phyloP scores from a whole-genome alignment of 2,888 invertebrate species.

The Melanchra persicariae region DNA sequence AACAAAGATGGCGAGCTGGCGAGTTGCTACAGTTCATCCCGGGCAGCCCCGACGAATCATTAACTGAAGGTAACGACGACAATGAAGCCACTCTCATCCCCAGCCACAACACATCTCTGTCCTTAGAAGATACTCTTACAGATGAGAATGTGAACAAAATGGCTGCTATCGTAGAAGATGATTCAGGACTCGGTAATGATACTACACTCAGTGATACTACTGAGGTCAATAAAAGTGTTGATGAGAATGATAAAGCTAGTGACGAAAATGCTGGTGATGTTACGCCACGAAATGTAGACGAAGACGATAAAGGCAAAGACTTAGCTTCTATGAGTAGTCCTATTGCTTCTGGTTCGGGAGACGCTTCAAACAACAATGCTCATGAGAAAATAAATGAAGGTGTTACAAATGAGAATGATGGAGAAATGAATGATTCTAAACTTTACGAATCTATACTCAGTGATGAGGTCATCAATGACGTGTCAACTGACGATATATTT shows the following conservation, averaged over 20 bases:
- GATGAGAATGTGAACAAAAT: conserved; percentile 71
- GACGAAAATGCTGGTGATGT: conserved; percentile 5
- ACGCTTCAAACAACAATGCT: conserved; percentile 13
- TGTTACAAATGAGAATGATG: conserved; percentile 21
- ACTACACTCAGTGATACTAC: conserved; percentile 57
- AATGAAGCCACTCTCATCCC: conserved; percentile 80
- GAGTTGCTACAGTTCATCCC: conserved; percentile 72
- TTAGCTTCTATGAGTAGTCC: background rate
- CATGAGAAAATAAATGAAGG: conserved; percentile 11
- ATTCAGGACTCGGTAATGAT: conserved; percentile 70
- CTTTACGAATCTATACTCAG: conserved; percentile 38
- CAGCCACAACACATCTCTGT: conserved; percentile 75
- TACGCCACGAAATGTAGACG: conserved; percentile 23
- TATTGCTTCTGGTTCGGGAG: conserved; percentile 40
- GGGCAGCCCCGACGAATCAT: conserved; percentile 69
- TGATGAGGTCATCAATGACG: conserved; percentile 45
- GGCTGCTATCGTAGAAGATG: conserved; percentile 61
- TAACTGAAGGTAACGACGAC: conserved; percentile 74
- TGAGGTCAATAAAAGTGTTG: conserved; percentile 44
- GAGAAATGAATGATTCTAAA: conserved; percentile 35
- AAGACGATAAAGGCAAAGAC: background rate
- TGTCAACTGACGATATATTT: conserved; percentile 76
- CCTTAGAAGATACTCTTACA: conserved; percentile 82
- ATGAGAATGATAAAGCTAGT: conserved; percentile 19
- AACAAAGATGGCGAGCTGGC: conserved; percentile 79